Evolutionary conservation across 1,140 invertebrate species (phyloP).

Genomic region (Drosophila triauraria): DNA sequence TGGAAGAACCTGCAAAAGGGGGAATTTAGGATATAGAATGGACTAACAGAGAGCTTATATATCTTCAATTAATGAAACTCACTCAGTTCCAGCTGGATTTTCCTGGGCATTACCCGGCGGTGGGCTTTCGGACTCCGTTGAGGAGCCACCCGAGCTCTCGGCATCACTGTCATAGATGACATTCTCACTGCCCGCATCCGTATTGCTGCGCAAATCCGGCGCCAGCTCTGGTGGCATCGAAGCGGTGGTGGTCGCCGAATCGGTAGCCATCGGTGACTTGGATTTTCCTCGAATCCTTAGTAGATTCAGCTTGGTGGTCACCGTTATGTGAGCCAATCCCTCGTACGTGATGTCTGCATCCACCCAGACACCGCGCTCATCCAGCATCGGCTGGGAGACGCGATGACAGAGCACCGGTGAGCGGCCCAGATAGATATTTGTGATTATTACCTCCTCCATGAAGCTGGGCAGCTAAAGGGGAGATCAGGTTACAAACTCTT

Average conservation of each 20-base stretch:
- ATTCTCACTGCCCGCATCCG: slow-evolving; percentile 33
- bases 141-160: slow-evolving; percentile 96
- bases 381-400: slow-evolving; percentile 90
- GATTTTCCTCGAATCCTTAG: slow-evolving; percentile 89
- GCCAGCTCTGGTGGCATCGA: slow-evolving; percentile 12
- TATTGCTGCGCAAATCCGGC: slow-evolving; percentile 22
- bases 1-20: slow-evolving; percentile 60
- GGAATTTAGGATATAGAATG: too few species aligned
- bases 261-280: slow-evolving; percentile 32
- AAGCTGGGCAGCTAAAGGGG: slow-evolving; percentile 91
- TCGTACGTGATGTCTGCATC: slow-evolving; percentile 96
- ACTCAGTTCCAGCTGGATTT: slow-evolving; percentile 54
- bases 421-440: slow-evolving; percentile 91
- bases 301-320: slow-evolving; percentile 98
- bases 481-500: background rate
- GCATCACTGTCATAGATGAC: slow-evolving; percentile 93
- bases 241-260: background rate
- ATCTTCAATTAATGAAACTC: too few species aligned
- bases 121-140: slow-evolving; percentile 91
- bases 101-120: slow-evolving; percentile 42
- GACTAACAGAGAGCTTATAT: too few species aligned
- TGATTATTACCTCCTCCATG: slow-evolving; percentile 93
- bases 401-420: slow-evolving; percentile 91
- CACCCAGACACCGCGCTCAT: slow-evolving; percentile 96
- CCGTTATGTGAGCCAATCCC: slow-evolving; percentile 94